Base-by-base conservation (phyloP, 2,113 vertebrate genomes). In the Budorcas taxicolor region DNA sequence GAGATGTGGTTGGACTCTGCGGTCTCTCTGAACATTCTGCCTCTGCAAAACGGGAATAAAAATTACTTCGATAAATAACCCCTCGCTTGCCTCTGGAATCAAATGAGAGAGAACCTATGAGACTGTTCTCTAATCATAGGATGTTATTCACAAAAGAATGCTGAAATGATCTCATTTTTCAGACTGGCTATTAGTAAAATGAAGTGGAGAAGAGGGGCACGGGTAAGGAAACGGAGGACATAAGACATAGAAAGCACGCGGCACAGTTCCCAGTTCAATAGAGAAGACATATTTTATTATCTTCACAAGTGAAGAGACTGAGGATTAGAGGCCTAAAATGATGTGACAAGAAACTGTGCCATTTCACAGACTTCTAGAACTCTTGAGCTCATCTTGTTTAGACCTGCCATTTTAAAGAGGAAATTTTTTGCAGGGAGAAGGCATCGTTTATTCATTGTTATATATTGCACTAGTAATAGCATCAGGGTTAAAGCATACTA, bases 41-140 rank as follows among this genome's bases (percentile, higher is more conserved):
- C 82, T 64, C 92, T 91, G 94, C 10, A 85, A 95, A 95, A 94
- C 76, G 57, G 82, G 92, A 95, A 50, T 87, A 87, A 81, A 67
- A 60, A n/a, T 67, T 13, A 2, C 43, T 67, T 85, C 17, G 27
- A 16, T 17, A 92, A 92, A 81, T 74, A 95, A 12, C 19, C 13
- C 5, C 19, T 33, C 3, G 40, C 29, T 43, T 76, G 8, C 78
- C 91, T 62, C 87, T 47, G 50, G 84, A 76, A 40, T 93, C 23
- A 17, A 50, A 57, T 93, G 50, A 83, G 21, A 96, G 1, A 43
- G 19, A 64, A 19, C 2, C 1, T 2, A 7, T 47, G 55, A 78
- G 31, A 47, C 14, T 60, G 6, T 43, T 89, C 7, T 40, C 7
- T 62, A 45, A 81, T 36, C 2, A 17, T 52, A 58, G 25, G 25